These are phyloP conservation scores for Lota lota DNA, from an alignment of 2,113 vertebrate genomes.

Conservation along the genomic window DNA sequence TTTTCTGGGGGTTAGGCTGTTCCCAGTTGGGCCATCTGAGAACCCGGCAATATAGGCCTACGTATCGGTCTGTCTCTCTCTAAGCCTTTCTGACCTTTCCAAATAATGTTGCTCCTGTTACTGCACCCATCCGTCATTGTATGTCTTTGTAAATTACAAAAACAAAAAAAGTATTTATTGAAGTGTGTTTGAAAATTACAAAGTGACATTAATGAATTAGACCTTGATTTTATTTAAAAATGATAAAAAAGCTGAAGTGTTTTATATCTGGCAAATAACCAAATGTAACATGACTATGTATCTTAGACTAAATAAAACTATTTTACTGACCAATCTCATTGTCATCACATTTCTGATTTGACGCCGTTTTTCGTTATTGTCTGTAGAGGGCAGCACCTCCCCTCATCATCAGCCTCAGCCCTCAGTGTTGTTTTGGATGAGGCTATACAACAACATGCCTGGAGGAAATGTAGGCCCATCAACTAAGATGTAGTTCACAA, in stretches of 20 bases:
- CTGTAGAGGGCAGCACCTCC: not conserved
- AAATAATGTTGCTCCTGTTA: slow-evolving; percentile 44
- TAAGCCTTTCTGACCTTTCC: slow-evolving; percentile 48
- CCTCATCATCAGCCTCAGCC: no score
- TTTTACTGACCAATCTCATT: slow-evolving; percentile 59
- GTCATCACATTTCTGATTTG: not conserved
- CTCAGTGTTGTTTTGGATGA: no score
- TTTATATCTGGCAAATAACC: slow-evolving; percentile 70
- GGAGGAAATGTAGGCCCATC: no score
- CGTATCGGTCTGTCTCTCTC: slow-evolving; percentile 36
- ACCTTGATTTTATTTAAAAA: slow-evolving; percentile 76
- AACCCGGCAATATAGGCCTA: no score
- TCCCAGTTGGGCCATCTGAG: no score
- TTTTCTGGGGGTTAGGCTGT: no score
- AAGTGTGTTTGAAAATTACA: slow-evolving; percentile 69
- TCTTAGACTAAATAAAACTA: slow-evolving; percentile 71
- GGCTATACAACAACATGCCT: no score
- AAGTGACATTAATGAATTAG: slow-evolving; percentile 60
- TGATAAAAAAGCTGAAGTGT: slow-evolving; percentile 71
- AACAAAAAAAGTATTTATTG: slow-evolving; percentile 73
- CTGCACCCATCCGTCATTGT: slow-evolving; percentile 44
- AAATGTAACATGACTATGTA: slow-evolving; percentile 66
- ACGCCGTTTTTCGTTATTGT: not conserved
- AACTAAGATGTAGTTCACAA: no score
- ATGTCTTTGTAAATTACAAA: slow-evolving; percentile 62